Evolutionary conservation across 1,140 invertebrate species (phyloP).

Genomic region (Megathymus violae): DNA sequence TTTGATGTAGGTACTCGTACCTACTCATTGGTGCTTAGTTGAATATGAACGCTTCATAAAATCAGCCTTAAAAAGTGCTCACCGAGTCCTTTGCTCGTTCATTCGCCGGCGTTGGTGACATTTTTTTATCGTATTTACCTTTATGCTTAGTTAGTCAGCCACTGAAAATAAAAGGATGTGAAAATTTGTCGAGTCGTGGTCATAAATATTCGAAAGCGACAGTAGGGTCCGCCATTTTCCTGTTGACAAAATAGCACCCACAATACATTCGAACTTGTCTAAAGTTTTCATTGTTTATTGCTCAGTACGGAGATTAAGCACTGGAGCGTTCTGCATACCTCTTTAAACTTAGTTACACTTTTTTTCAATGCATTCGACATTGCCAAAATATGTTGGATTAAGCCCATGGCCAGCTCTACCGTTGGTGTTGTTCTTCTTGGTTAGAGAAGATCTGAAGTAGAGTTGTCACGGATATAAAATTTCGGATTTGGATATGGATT

Average conservation of each 20-base stretch:
- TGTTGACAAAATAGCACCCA: constrained; percentile 75
- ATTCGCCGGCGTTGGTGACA: constrained; percentile 43
- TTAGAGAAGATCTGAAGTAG: too few relatives aligned
- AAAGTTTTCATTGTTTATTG: constrained; percentile 73
- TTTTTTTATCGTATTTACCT: constrained; percentile 62
- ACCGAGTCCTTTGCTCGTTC: constrained; percentile 33
- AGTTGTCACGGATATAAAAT: too few relatives aligned
- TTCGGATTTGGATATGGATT: too few relatives aligned
- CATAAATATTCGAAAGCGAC: constrained; percentile 77
- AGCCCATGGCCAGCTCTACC: too few relatives aligned
- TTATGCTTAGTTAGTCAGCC: constrained; percentile 62
- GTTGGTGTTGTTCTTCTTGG: too few relatives aligned
- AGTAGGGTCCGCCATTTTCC: constrained; percentile 74
- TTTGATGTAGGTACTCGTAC: constrained; percentile 18
- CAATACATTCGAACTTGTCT: constrained; percentile 74
- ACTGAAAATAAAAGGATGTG: constrained; percentile 72
- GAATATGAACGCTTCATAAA: constrained; percentile 27
- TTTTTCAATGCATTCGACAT: constrained; percentile 13
- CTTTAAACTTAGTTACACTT: constrained; percentile 55
- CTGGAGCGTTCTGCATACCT: constrained; percentile 40
- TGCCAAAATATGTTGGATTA: neutral
- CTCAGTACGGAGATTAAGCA: constrained; percentile 47
- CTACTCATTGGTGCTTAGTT: constrained; percentile 5
- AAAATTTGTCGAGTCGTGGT: constrained; percentile 73
- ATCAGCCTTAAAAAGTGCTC: constrained; percentile 22